Conservation (phyloP, 2,113 vertebrate genomes). For the Neoarius graeffei region DNA sequence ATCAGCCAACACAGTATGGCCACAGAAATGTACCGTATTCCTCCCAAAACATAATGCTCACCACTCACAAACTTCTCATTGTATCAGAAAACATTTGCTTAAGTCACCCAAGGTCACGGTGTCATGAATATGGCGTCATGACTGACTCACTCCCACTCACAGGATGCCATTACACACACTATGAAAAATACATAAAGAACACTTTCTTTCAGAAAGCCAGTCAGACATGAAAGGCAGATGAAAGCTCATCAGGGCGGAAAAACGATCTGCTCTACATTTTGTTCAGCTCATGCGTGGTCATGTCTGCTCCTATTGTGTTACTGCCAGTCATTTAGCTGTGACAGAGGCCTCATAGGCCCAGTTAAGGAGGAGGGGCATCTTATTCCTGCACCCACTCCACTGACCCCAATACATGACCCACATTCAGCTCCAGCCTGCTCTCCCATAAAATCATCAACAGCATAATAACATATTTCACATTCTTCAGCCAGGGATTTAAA, state of each 20-base stretch:
- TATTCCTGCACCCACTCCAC: slow-evolving; percentile 48
- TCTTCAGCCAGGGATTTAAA: slow-evolving; percentile 45
- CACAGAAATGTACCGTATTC: slow-evolving; percentile 17
- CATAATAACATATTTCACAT: slow-evolving; percentile 46
- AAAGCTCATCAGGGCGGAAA: slow-evolving; percentile 17
- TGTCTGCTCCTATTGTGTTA: slow-evolving; percentile 32
- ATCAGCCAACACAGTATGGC: slow-evolving; percentile 17
- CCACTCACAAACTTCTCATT: slow-evolving; percentile 34
- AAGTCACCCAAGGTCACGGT: slow-evolving; percentile 15
- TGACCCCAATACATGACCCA: slow-evolving; percentile 56
- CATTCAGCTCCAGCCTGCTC: slow-evolving; percentile 21
- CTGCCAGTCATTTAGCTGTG: slow-evolving; percentile 50
- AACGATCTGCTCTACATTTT: slow-evolving; percentile 33
- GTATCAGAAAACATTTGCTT: slow-evolving; percentile 45
- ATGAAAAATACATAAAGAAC: slow-evolving; percentile 50
- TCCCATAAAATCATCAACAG: slow-evolving; percentile 39
- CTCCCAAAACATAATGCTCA: neutral
- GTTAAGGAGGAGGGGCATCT: slow-evolving; percentile 16
- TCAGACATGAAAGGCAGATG: slow-evolving; percentile 23
- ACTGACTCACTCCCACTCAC: slow-evolving; percentile 37
- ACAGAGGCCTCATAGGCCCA: slow-evolving; percentile 43
- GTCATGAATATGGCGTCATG: slow-evolving; percentile 18
- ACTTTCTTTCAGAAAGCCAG: slow-evolving; percentile 37
- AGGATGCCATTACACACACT: slow-evolving; percentile 25
- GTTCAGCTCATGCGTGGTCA: slow-evolving; percentile 19